Evolutionary conservation across 2,888 invertebrate genomes (phyloP), one percentile per base, ranked within the genome.

Genomic region (Melieria crassipennis): DNA sequence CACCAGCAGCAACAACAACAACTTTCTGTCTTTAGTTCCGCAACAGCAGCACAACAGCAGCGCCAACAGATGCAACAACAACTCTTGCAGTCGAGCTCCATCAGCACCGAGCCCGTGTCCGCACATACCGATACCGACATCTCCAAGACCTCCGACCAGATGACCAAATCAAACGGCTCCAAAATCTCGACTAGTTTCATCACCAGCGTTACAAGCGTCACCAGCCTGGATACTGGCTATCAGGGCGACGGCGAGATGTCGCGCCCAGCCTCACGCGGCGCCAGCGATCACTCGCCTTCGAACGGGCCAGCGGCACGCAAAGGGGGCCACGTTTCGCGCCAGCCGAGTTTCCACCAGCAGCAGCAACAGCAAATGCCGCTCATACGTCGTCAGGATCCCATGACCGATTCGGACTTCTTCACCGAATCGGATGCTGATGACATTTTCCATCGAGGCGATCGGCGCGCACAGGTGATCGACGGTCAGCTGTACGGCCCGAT

Each of bases 161-260:
- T 89, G 78, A 88, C 88, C 7, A 91, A 91, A 83, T 91, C 91
- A 4, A 89, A 88, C 83, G 89, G 89, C 42, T 90, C 90, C 58
- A 91, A 92, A 86, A 90, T 92, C 10, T 91, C 91, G 6, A 92
- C 90, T 78, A 93, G 93, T 84, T 94, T 94, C 81, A 92, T 95
- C 30, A 94, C 94, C 3, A 94, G 95, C 81, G 93, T 95, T 16
- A 95, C 95, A n/a, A 95, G 95, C 83, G 94, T 95, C 74, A 94
- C 94, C 46, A 97, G 96, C 86, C 89, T 96, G 77, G 97, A 97
- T 86, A 94, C 93, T n/a, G 97, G 97, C 57, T 97, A 96, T 87
- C 96, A 96, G 87, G 96, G 96, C 9, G 95, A 95, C 86, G 95
- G 95, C 5, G 95, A 95, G 88, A 94, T 94, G 91, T 95, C 95